Evolutionary conservation across 2,113 vertebrate genomes (phyloP), one percentile per base, ranked within the genome.

Genomic region (Oplegnathus fasciatus): DNA sequence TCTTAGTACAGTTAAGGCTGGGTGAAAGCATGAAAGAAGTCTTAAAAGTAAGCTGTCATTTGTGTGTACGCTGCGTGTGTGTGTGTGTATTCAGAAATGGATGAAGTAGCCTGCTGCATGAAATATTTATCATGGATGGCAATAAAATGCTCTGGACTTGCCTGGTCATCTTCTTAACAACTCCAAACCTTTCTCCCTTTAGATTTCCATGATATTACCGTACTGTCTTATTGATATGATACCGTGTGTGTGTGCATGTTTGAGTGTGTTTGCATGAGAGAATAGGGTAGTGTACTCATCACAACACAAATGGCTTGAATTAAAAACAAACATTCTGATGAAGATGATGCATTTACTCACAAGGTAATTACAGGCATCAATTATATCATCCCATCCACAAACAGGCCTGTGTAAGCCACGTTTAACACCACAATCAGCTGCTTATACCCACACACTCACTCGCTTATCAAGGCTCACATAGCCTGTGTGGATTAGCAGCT

Each of bases 271-370:
- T 70, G 40, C 24, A 22, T 26, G 65, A 54, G 54, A 44, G 34
- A 75, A 64, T 4, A 74, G 10, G 37, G 54, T 42, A 40, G 22
- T 5, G 32, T 6, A 4, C 82, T 79, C 54, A 58, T 54, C 75
- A 32, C 11, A 58, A 26, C 14, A 55, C 40, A 48, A 88, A 78
- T 10, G 9, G 42, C 15, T 32, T 73, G 9, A 7, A 89, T 84
- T 80, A 65, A 86, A 86, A 86, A 64, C 55, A 84, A 90, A 89
- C 80, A 83, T 42, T 64, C n/a, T 61, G 70, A 75, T 74, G 65
- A 55, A 40, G 58, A 80, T 72, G 64, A 86, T 52, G 75, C 62
- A 78, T 89, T 85, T 76, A 70, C 48, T 83, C 80, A 57, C 37
- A 52, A 67, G 60, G 75, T 85, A 80, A 91, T 86, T 77, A 82